Percentiles rank a stretch among this genome's conserved stretches.
Evolutionary conservation across 1,140 invertebrate species (phyloP).

Genomic region (Agrilus planipennis): DNA sequence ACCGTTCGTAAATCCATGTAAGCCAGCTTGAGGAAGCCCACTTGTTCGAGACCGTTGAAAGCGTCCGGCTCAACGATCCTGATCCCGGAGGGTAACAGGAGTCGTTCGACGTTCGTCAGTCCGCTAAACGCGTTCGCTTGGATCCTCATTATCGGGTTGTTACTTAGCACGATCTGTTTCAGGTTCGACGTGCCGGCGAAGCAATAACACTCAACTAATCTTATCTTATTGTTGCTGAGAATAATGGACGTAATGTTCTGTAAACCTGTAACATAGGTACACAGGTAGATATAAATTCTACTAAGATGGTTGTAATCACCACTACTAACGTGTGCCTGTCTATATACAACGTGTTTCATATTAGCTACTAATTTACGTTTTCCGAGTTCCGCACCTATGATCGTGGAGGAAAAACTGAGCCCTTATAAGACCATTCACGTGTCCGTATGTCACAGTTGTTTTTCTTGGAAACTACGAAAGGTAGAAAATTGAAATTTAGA

Average conservation of each 20-base stretch:
- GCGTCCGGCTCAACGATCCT: slow-evolving; percentile 60
- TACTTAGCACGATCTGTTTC: slow-evolving; percentile 56
- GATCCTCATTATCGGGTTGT: slow-evolving; percentile 64
- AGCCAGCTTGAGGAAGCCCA: slow-evolving; percentile 61
- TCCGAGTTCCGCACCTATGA: too few species aligned
- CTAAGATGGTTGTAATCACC: too few species aligned
- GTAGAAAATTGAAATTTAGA: too few species aligned
- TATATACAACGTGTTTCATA: too few species aligned
- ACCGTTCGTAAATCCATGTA: slow-evolving; percentile 68
- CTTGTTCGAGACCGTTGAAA: slow-evolving; percentile 65
- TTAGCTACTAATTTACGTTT: too few species aligned
- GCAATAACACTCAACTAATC: slow-evolving; percentile 62
- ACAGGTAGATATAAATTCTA: too few species aligned
- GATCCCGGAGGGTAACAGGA: slow-evolving; percentile 66
- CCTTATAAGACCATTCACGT: too few species aligned
- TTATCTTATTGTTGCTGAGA: slow-evolving; percentile 65
- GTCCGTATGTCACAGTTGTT: too few species aligned
- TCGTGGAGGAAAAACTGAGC: too few species aligned
- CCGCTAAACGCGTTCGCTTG: slow-evolving; percentile 67
- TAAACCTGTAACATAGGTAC: too few species aligned
- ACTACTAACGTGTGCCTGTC: too few species aligned
- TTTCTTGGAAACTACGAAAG: too few species aligned
- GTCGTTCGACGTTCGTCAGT: slow-evolving; percentile 60
- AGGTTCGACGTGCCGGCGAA: slow-evolving; percentile 75
- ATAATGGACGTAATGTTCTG: slow-evolving; percentile 67